These are phyloP conservation scores for Euphysa ruthae DNA, from an alignment of 30 jellyfish, hydroid and myxozoan species.

Conservation along the genomic window DNA sequence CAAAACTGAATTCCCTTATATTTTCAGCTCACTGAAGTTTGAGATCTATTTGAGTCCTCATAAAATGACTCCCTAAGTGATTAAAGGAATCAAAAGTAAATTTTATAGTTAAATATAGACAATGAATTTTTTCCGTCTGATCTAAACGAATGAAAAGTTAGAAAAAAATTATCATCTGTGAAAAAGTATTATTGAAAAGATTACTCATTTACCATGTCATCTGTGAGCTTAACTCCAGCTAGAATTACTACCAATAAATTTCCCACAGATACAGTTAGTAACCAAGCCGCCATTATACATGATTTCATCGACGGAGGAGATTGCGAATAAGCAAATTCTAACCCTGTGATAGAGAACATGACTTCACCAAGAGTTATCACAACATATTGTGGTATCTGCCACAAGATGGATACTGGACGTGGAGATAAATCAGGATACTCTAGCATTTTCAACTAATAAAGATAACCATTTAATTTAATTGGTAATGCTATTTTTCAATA, in stretches of 20 bases:
- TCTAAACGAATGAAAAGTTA: no score
- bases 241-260: slow-evolving; percentile 88
- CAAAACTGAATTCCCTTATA: no score
- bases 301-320: slow-evolving; percentile 99
- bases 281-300: slow-evolving; percentile 99
- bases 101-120: no score
- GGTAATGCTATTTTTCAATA: no score
- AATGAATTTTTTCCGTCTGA: no score
- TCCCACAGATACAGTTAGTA: slow-evolving; percentile 96
- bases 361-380: slow-evolving; percentile 95
- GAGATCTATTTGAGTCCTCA: no score
- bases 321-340: slow-evolving; percentile 98
- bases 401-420: slow-evolving; percentile 78
- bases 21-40: no score
- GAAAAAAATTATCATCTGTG: no score
- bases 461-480: not conserved
- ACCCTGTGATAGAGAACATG: slow-evolving; percentile 95
- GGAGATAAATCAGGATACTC: slow-evolving; percentile 93
- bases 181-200: no score
- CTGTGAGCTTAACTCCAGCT: slow-evolving; percentile 89
- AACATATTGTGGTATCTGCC: slow-evolving; percentile 98
- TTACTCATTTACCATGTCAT: slow-evolving; percentile 99
- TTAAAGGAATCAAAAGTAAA: no score
- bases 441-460: slow-evolving; percentile 46
- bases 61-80: no score